A percentile compares a stretch with the other conserved stretches of the same genome.
These are phyloP conservation scores for Dendroctonus valens DNA, from an alignment of 1,140 invertebrate genomes.

Conservation along the genomic window DNA sequence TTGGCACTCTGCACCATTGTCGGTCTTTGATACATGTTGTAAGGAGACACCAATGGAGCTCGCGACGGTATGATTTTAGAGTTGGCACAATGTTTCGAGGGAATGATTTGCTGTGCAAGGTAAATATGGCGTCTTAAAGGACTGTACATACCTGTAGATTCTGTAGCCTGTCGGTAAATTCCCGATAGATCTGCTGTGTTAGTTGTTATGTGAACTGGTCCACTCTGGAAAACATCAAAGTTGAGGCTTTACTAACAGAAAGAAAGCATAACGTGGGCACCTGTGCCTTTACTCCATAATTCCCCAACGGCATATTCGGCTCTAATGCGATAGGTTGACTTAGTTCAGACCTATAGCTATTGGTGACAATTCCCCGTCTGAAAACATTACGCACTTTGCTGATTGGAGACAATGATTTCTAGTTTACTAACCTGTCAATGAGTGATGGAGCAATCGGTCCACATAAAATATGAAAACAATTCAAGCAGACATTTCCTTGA, in stretches of 20 bases:
- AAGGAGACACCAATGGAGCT: conserved; percentile 32
- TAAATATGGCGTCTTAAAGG: conserved; percentile 42
- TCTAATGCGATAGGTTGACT: conserved; percentile 49
- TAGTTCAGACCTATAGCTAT: conserved; percentile 64
- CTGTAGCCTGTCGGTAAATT: conserved; percentile 48
- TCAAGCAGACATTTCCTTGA: conserved; percentile 86
- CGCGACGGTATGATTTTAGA: conserved; percentile 43
- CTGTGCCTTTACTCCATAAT: conserved; percentile 56
- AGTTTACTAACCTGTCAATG: conserved; percentile 64
- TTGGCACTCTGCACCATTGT: conserved; percentile 13
- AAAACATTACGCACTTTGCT: conserved; percentile 10
- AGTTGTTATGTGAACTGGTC: too few relatives aligned
- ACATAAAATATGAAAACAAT: conserved; percentile 91
- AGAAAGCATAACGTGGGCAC: conserved; percentile 32
- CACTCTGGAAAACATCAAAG: too few relatives aligned
- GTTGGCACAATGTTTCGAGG: conserved; percentile 45
- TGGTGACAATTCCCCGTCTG: conserved; percentile 69
- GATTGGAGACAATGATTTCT: too few relatives aligned
- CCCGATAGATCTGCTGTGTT: conserved; percentile 38
- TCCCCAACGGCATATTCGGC: conserved; percentile 53
- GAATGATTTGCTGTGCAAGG: conserved; percentile 43
- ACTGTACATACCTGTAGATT: conserved; percentile 50
- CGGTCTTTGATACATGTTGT: conserved; percentile 30
- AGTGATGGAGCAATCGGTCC: conserved; percentile 85
- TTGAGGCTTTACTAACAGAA: too few relatives aligned